These are phyloP conservation scores for Argynnis bischoffii DNA, from an alignment of 2,888 invertebrate genomes.

Conservation along the genomic window DNA sequence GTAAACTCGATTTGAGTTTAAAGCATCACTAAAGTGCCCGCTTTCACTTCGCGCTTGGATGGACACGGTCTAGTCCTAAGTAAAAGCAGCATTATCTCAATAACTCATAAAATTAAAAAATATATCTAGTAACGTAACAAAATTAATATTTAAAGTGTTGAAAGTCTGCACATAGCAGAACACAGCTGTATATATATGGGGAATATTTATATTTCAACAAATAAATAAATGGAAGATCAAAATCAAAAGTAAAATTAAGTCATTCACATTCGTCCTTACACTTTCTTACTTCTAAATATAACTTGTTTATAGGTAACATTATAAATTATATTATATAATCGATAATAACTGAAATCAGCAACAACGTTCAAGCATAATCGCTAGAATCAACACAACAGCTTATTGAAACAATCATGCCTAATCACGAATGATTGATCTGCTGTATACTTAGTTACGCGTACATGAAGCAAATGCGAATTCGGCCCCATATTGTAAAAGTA, in stretches of 20 bases:
- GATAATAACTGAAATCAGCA: constrained; percentile 25
- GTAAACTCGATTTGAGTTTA: constrained; percentile 46
- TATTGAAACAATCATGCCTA: constrained; percentile 20
- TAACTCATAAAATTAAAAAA: constrained; percentile 31
- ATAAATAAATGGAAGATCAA: too few relatives aligned
- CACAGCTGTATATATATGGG: too few relatives aligned
- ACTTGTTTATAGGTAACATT: neutral
- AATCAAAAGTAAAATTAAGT: too few relatives aligned
- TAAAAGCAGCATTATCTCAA: constrained; percentile 39
- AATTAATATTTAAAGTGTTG: too few relatives aligned
- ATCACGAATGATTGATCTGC: constrained; percentile 21
- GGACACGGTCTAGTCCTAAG: constrained; percentile 45
- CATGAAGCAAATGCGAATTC: constrained; percentile 14
- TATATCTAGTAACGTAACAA: too few relatives aligned
- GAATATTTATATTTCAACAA: too few relatives aligned
- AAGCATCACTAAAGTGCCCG: constrained; percentile 50
- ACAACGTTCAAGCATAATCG: constrained; percentile 15
- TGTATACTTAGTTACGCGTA: constrained; percentile 11
- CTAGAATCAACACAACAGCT: constrained; percentile 15
- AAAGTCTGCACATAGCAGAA: too few relatives aligned
- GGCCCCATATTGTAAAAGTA: constrained; percentile 29
- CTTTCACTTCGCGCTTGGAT: constrained; percentile 62
- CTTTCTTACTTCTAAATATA: neutral
- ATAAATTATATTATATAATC: constrained; percentile 19
- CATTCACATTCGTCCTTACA: neutral